Evolutionary conservation across 2,888 invertebrate genomes (phyloP), one percentile per base, ranked within the genome.

Genomic region (Xestia xanthographa): DNA sequence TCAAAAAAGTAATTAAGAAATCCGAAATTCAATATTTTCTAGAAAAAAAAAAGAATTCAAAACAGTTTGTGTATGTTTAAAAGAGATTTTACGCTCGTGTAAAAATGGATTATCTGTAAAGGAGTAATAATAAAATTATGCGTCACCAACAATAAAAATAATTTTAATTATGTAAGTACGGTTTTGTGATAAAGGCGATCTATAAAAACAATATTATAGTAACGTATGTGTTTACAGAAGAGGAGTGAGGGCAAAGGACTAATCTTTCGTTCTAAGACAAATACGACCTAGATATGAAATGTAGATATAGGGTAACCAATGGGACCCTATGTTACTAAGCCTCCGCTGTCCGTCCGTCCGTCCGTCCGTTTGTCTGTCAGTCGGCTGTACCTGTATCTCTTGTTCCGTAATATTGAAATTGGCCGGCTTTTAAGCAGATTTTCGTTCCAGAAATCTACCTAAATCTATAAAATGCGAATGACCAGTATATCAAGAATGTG

Each of bases 401-500:
- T 17, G 45, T 14, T 17, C 45, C 45, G 1, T 17, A 17, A 45
- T 45, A 45, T 45, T 45, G 17, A 45, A 45, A 45, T 45, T 17
- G 45, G 5, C 17, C 45, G 14, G 14, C 17, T 34, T 60, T 62
- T 38, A 6, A 22, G 12, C 12, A n/a, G n/a, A 14, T 63, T 63
- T 41, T 63, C 14, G 14, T n/a, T 41, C 41, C 0, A 41, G 1
- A 63, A 41, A n/a, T 20, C 14, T 56, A 34, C 41, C 5, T n/a
- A 34, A 66, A 60, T 41, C 34, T 63, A 48, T 60, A 38, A 22
- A 53, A 48, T 77, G 50, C n/a, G 38, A 71, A 72, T 69, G 62
- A 70, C 66, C 22, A 70, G 4, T 70, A 9, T 38, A 45, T 53
- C 26, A 67, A 58, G 41, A 63, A 74, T 67, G 41, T 45, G 41